phyloP scores from a whole-genome alignment of 2,113 vertebrate species.

The Cephalopholis sonnerati region DNA sequence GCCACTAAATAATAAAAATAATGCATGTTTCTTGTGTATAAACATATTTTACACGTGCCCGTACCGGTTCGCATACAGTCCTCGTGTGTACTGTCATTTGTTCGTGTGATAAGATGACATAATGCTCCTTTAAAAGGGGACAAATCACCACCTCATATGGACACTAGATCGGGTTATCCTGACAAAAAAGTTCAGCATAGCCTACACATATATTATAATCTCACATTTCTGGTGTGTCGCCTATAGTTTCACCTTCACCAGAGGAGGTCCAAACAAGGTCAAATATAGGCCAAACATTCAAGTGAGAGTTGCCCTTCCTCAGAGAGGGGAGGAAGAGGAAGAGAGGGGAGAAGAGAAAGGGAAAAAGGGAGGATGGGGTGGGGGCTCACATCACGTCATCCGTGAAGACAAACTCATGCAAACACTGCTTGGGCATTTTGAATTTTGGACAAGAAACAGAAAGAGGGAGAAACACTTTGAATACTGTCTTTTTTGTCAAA shows the following conservation, averaged over 20 bases:
- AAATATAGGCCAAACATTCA: slow-evolving; percentile 69
- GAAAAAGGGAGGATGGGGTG: slow-evolving; percentile 17
- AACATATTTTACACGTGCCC: slow-evolving; percentile 96
- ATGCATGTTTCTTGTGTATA: slow-evolving; percentile 93
- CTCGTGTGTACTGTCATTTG: slow-evolving; percentile 49
- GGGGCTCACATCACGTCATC: slow-evolving; percentile 85
- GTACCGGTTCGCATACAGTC: slow-evolving; percentile 79
- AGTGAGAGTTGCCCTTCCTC: slow-evolving; percentile 65
- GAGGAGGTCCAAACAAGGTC: slow-evolving; percentile 65
- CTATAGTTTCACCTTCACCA: slow-evolving; percentile 51
- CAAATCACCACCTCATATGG: slow-evolving; percentile 55
- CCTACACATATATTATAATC: slow-evolving; percentile 74
- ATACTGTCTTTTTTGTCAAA: slow-evolving; percentile 72
- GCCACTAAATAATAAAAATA: slow-evolving; percentile 95
- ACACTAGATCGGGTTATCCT: slow-evolving; percentile 62
- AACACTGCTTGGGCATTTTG: slow-evolving; percentile 83
- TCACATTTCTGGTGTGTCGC: slow-evolving; percentile 61
- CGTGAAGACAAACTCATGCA: slow-evolving; percentile 90
- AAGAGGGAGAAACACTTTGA: slow-evolving; percentile 72
- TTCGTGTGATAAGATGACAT: slow-evolving; percentile 38
- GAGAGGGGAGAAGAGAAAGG: neutral
- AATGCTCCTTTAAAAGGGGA: slow-evolving; percentile 45
- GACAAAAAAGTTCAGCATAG: slow-evolving; percentile 63
- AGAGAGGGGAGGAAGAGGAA: slow-evolving; percentile 31
- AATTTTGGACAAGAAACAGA: slow-evolving; percentile 65